Conservation (phyloP, 2,113 vertebrate genomes). For the Meriones unguiculatus region DNA sequence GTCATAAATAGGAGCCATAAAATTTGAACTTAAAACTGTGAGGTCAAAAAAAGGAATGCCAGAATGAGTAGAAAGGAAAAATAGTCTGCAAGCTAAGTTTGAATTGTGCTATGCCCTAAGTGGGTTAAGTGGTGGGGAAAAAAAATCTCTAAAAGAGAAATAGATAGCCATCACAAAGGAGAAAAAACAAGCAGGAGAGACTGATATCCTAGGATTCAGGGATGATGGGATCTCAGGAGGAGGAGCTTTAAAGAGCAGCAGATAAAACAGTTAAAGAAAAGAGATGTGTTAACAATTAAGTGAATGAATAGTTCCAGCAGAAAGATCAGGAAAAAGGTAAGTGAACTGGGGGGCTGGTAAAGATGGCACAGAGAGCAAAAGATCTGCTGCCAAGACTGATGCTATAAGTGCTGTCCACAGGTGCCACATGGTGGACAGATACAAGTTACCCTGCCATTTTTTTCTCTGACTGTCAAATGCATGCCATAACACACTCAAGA, state of each 20-base stretch:
- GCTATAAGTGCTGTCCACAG: background rate
- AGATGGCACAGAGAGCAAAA: background rate
- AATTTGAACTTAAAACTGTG: constrained; percentile 59
- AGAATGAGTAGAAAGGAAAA: background rate
- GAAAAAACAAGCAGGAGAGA: background rate
- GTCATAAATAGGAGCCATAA: constrained; percentile 77
- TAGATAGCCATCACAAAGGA: background rate
- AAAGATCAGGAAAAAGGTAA: background rate
- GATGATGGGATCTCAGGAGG: background rate
- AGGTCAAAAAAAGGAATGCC: background rate
- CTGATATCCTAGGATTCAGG: background rate
- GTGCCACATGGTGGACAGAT: no score
- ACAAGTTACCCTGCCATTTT: background rate
- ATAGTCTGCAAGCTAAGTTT: background rate
- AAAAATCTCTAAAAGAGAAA: background rate
- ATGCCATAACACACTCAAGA: no score
- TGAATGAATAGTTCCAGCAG: background rate
- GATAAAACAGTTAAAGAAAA: background rate
- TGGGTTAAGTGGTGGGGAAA: background rate
- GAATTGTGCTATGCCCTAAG: background rate
- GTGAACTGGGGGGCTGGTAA: background rate
- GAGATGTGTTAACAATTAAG: background rate
- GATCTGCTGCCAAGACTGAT: background rate
- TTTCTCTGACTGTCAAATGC: background rate
- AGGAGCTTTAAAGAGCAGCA: background rate